Evolutionary conservation across 2,113 vertebrate genomes (phyloP), one percentile per base, ranked within the genome.

Genomic region (Chloroceryle aenea): DNA sequence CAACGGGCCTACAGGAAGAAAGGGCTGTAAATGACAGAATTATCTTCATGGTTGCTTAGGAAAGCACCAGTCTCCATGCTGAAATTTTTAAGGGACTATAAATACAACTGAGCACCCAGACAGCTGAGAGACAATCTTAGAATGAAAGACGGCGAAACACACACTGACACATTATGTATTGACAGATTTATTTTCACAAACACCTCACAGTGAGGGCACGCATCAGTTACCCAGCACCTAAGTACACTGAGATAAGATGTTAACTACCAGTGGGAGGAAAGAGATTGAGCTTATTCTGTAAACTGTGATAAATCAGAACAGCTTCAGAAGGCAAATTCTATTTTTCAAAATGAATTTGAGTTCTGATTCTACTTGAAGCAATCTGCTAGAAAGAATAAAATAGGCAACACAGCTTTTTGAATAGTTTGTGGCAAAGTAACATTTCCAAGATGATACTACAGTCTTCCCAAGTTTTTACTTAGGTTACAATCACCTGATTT

Each of bases 81-180:
- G 64, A 62, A 93, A 66, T 61, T 8, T 50, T 61, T 8, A 55
- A 50, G 22, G 29, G 30, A 73, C 40, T n/a, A 67, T 14, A 85
- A 74, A 55, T 10, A 38, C 30, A 59, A 14, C 38, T 11, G 34
- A 66, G 52, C 0, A 0, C 50, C 29, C 32, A 59, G n/a, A 1
- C 58, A 77, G 68, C 26, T 66, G 25, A 32, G 55, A 81, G 29
- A 47, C 29, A 38, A 36, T 18, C 30, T 84, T 5, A 34, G 25
- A 43, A 81, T 84, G 63, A 18, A 40, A 38, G 42, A 30, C 8
- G 15, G n/a, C 27, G n/a, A 75, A 55, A 69, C 9, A 66, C 53
- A 73, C 21, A 20, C 26, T 27, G 38, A 20, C 16, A 53, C 14
- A 17, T 1, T 29, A 53, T 45, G 38, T 77, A 84, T 5, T 38